A percentile compares a stretch with the other conserved stretches of the same genome.
Conservation (phyloP, 2,888 invertebrate species). For the Temnothorax ravouxi region DNA sequence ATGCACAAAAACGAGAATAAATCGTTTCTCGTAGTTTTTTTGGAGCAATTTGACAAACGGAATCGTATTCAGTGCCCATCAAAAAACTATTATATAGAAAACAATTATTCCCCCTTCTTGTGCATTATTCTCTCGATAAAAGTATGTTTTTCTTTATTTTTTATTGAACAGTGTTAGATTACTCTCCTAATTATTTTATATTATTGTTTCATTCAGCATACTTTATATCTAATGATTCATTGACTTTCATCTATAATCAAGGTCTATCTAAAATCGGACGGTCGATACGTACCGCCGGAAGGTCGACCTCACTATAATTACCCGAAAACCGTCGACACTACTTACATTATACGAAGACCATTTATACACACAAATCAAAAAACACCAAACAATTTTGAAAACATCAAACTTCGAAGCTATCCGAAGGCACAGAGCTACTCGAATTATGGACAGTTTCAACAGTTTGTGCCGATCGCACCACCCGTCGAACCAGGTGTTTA, state of each 20-base stretch:
- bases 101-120: too few relatives aligned
- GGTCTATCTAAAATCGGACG: constrained; percentile 87
- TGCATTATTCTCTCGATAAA: too few relatives aligned
- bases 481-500: constrained; percentile 72
- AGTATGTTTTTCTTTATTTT: too few relatives aligned
- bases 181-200: background rate
- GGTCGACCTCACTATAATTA: constrained; percentile 86
- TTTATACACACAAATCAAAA: constrained; percentile 33
- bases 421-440: constrained; percentile 72
- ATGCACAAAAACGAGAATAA: too few relatives aligned
- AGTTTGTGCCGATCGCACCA: constrained; percentile 60
- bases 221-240: background rate
- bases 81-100: too few relatives aligned
- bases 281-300: constrained; percentile 87
- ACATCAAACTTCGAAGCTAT: constrained; percentile 51
- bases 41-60: too few relatives aligned
- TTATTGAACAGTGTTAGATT: background rate
- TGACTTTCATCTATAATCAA: constrained; percentile 62
- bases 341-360: constrained; percentile 88
- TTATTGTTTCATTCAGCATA: background rate
- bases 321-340: constrained; percentile 88
- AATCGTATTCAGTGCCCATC: too few relatives aligned
- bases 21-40: too few relatives aligned
- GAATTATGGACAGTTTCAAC: constrained; percentile 68
- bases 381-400: constrained; percentile 32